Evolutionary conservation across 2,797 vertebrate genomes (phyloP).

Genomic region (Sebastes itinus): DNA sequence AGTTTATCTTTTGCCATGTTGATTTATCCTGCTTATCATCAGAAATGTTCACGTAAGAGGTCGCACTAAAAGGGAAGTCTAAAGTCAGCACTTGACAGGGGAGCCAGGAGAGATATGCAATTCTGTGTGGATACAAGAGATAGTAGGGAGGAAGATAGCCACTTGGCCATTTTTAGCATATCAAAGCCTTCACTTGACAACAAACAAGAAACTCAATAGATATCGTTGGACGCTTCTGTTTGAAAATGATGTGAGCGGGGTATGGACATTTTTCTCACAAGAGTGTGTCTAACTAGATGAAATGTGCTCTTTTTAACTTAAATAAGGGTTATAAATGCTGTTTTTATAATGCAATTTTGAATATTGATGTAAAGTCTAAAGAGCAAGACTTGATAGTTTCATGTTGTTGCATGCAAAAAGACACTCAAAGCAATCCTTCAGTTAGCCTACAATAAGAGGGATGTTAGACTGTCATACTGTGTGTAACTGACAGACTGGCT

Average conservation of each 20-base stretch:
- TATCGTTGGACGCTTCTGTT: constrained; percentile 26
- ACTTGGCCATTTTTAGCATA: constrained; percentile 58
- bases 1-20: constrained; percentile 61
- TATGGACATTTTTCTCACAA: constrained; percentile 24
- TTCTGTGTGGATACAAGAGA: constrained; percentile 55
- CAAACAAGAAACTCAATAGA: constrained; percentile 46
- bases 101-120: constrained; percentile 54
- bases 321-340: neutral
- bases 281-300: neutral
- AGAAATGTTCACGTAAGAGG: constrained; percentile 48
- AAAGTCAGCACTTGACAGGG: constrained; percentile 59
- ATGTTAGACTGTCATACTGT: neutral
- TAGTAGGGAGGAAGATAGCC: constrained; percentile 23
- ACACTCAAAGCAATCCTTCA: neutral
- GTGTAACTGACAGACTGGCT: constrained; percentile 45
- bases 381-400: neutral
- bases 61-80: constrained; percentile 44
- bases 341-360: neutral
- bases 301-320: neutral
- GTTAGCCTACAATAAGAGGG: neutral
- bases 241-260: constrained; percentile 21
- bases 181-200: constrained; percentile 40
- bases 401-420: neutral
- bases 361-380: neutral
- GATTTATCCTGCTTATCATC: constrained; percentile 69